These are phyloP conservation scores for Saguinus imperator DNA, from an alignment of 2,113 vertebrate species.

Conservation along the genomic window DNA sequence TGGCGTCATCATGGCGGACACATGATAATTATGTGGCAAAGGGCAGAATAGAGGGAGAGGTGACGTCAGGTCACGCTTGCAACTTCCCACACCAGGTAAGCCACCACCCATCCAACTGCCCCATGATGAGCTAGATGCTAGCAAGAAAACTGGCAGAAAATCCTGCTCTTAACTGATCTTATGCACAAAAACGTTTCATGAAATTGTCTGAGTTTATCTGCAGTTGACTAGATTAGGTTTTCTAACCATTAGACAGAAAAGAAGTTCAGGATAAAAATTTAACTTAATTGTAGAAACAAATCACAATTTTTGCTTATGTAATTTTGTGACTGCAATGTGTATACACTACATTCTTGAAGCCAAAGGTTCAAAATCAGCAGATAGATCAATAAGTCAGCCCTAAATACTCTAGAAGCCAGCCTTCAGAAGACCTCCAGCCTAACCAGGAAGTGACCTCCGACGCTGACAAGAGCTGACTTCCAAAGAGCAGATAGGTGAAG, in stretches of 20 bases:
- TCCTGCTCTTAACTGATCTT: neutral
- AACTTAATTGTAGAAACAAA: neutral
- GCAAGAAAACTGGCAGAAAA: neutral
- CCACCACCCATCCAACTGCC: neutral
- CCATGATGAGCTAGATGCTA: neutral
- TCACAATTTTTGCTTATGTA: neutral
- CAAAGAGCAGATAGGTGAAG: neutral
- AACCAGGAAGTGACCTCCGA: neutral
- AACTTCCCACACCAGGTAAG: neutral
- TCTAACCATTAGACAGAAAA: neutral
- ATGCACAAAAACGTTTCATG: neutral
- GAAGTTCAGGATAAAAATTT: neutral
- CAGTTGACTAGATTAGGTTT: neutral
- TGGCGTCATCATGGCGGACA: neutral
- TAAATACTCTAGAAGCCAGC: neutral
- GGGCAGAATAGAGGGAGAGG: neutral
- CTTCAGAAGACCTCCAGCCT: neutral
- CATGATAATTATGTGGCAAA: neutral
- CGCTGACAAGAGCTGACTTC: neutral
- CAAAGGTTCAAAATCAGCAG: neutral
- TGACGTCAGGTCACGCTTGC: accelerated
- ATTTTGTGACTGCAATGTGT: neutral
- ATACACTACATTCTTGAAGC: neutral
- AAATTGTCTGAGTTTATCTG: neutral
- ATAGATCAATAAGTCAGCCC: neutral